Conservation (phyloP, 2,113 vertebrate genomes). For the Terrapene triunguis region DNA sequence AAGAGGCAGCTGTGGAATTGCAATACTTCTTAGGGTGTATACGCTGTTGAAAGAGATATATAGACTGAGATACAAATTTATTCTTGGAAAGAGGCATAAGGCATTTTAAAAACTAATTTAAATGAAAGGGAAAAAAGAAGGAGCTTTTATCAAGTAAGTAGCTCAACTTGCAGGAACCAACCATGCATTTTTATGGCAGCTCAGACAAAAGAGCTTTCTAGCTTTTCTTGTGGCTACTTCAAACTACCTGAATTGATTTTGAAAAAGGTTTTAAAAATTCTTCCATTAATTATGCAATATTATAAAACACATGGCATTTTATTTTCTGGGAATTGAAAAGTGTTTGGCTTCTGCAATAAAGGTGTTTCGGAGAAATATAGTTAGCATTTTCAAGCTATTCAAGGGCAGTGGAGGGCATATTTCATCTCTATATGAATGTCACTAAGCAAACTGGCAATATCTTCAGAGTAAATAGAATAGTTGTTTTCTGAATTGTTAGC, state of each 20-base stretch:
- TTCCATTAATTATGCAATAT: not conserved
- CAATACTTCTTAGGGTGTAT: not conserved
- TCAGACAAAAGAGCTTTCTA: not conserved
- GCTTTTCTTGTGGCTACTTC: not conserved
- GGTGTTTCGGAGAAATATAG: not conserved
- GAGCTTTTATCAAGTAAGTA: not conserved
- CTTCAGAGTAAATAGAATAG: not conserved
- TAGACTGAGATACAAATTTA: not conserved
- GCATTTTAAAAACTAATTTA: not conserved
- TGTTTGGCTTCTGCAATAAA: not conserved
- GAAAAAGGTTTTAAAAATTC: not conserved
- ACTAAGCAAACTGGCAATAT: not conserved
- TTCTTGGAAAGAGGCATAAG: not conserved
- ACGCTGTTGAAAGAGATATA: not conserved
- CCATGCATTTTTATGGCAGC: not conserved
- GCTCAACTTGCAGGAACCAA: not conserved
- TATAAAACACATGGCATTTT: not conserved
- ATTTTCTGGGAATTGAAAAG: not conserved
- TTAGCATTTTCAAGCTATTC: slow-evolving; percentile 31
- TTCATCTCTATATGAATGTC: slow-evolving; percentile 5
- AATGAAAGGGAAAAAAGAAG: not conserved
- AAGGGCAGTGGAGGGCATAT: not conserved
- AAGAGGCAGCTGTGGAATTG: not conserved
- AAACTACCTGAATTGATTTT: not conserved
- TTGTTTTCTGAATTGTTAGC: slow-evolving; percentile 16